Evolutionary conservation across 92 coral and sea anemone species (phyloP), one percentile per base, ranked within the genome.

Genomic region (Palythoa caribaeorum): DNA sequence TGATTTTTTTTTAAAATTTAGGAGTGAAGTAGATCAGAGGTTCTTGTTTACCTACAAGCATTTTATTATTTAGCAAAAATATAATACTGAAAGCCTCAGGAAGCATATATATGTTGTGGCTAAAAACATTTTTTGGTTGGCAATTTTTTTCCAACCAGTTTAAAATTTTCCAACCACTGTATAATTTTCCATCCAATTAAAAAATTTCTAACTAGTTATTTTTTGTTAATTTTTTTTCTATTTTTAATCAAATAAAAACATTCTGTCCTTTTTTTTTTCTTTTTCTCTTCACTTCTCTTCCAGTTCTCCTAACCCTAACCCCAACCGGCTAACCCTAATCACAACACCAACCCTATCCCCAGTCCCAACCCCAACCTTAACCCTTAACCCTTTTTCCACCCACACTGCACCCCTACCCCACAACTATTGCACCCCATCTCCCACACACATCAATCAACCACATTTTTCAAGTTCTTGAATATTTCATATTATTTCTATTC

Each of bases 21-120:
- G 73, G 73, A 68, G 73, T 68, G 73, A 68, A 36, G 73, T 68
- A 68, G 73, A 68, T 68, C 40, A 68, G 73, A 68, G 39, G 73
- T 68, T 68, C 73, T 17, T 20, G 73, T 68, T 68, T 68, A 68
- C 73, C 73, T 28, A 68, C 73, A 20, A 68, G 73, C 73, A 68
- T 68, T 68, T 68, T 68, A 68, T 68, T 68, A 68, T 68, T 68
- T 60, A 68, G 73, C 39, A 20, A 68, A 68, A 68, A 21, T 20
- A 68, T 68, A 68, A 68, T 68, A 68, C 73, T 68, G 73, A 68
- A 68, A 68, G 40, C 73, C 73, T 68, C 39, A 68, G 39, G 73
- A 68, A 68, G 73, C 73, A 68, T 68, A 68, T 60, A 12, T 60
- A 60, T 60, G 19, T 14, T 60, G 66, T 57, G 63, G 63, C 63